Percentiles rank a stretch among this genome's conserved stretches.
phyloP scores from a whole-genome alignment of 2,888 invertebrate genomes.

The Cybosia mesomella region DNA sequence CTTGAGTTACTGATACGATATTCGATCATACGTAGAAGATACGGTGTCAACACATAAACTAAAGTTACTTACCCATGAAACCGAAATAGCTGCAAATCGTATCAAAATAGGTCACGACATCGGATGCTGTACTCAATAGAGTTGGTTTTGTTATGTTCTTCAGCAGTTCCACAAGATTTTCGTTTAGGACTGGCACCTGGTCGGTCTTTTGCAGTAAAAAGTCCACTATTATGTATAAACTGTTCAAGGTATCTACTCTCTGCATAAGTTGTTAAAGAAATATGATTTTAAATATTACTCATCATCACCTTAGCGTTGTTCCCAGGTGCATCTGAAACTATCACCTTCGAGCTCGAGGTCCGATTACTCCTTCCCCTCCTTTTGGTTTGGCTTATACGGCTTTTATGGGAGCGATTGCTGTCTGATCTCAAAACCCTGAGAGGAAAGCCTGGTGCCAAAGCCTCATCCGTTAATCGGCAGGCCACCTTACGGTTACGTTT shows the following conservation, averaged over 20 bases:
- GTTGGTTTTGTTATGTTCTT: constrained; percentile 65
- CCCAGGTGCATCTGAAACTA: not conserved
- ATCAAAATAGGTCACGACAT: constrained; percentile 61
- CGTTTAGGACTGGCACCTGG: constrained; percentile 47
- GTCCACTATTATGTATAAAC: constrained; percentile 61
- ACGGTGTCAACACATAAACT: not conserved
- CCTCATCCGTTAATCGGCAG: no score
- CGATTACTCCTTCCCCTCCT: no score
- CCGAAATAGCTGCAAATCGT: constrained; percentile 62
- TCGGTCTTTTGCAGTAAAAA: constrained; percentile 62
- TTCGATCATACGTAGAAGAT: not conserved
- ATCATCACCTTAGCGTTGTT: no score
- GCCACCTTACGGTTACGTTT: no score
- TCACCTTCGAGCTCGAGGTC: no score
- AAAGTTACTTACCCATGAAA: constrained; percentile 65
- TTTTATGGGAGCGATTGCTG: no score
- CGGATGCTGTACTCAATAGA: constrained; percentile 55
- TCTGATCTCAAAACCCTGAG: no score
- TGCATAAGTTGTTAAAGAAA: constrained; percentile 11
- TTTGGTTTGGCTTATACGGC: no score
- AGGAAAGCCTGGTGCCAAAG: no score
- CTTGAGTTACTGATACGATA: not conserved
- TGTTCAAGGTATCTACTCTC: constrained; percentile 60
- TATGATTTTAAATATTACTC: not conserved
- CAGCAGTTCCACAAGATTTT: constrained; percentile 54